Percentiles rank a stretch among this genome's conserved stretches.
phyloP scores from a whole-genome alignment of 2,113 vertebrate genomes.

The Pyxicephalus adspersus region DNA sequence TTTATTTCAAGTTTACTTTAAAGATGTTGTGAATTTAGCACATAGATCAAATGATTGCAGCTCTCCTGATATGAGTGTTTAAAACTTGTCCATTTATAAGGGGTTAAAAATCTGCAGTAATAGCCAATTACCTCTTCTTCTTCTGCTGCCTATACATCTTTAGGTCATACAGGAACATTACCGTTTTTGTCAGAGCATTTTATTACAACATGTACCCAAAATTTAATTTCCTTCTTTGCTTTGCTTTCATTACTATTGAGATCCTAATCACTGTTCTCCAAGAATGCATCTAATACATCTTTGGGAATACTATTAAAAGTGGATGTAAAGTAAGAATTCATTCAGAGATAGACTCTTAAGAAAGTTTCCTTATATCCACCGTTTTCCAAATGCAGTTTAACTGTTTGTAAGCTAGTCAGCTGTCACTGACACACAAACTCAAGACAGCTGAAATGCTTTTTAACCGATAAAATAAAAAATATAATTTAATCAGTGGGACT shows the following conservation, averaged over 20 bases:
- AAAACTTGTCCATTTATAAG: not conserved
- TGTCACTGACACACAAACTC: too few species aligned
- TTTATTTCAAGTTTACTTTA: too few species aligned
- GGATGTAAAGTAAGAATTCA: slow-evolving; percentile 27
- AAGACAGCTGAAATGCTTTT: too few species aligned
- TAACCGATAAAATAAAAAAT: too few species aligned
- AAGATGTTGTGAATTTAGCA: too few species aligned
- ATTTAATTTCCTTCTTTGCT: slow-evolving; percentile 43
- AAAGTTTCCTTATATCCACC: not conserved
- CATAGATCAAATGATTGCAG: not conserved
- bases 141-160: slow-evolving; percentile 19
- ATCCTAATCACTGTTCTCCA: slow-evolving; percentile 36
- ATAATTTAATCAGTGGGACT: too few species aligned
- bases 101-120: slow-evolving; percentile 22
- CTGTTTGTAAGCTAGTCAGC: too few species aligned
- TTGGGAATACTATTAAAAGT: slow-evolving; percentile 35
- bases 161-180: slow-evolving; percentile 11
- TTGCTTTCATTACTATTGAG: slow-evolving; percentile 42
- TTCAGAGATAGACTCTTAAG: not conserved
- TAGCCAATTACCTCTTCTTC: slow-evolving; percentile 11
- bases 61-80: not conserved
- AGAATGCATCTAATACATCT: slow-evolving; percentile 33
- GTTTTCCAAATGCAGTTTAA: too few species aligned
- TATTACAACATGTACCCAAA: slow-evolving; percentile 36
- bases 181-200: slow-evolving; percentile 32